Percentiles rank a stretch among this genome's conserved stretches.
These are phyloP conservation scores for Takifugu flavidus DNA, from an alignment of 2,113 vertebrate species.

Conservation along the genomic window DNA sequence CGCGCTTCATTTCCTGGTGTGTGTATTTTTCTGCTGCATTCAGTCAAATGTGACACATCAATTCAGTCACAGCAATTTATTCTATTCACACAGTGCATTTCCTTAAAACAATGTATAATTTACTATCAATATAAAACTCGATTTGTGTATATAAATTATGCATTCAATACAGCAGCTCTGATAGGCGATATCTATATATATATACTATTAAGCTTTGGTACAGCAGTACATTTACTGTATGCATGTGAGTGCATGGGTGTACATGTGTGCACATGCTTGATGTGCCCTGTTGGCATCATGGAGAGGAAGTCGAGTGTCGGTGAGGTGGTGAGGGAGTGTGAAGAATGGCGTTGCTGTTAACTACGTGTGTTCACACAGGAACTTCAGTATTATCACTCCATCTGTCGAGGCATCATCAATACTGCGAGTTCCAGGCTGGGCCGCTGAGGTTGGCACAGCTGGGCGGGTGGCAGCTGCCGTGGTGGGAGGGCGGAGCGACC, in stretches of 20 bases:
- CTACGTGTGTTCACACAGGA: slow-evolving; percentile 38
- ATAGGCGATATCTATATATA: slow-evolving; percentile 22
- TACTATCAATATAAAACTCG: slow-evolving; percentile 75
- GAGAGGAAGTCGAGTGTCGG: slow-evolving; percentile 13
- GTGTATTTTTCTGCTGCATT: slow-evolving; percentile 3
- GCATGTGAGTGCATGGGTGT: slow-evolving; percentile 14
- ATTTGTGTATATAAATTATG: slow-evolving; percentile 75
- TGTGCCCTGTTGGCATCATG: slow-evolving; percentile 24
- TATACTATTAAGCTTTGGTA: slow-evolving; percentile 71
- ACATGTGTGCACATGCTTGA: slow-evolving; percentile 25
- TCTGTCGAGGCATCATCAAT: slow-evolving; percentile 68
- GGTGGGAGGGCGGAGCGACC: slow-evolving; percentile 79
- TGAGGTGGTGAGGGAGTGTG: slow-evolving; percentile 7
- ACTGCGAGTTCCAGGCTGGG: slow-evolving; percentile 84
- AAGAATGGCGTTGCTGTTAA: slow-evolving; percentile 27
- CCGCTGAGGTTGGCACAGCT: slow-evolving; percentile 81
- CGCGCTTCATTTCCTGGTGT: slow-evolving; percentile 2
- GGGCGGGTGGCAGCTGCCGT: slow-evolving; percentile 75
- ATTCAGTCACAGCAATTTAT: slow-evolving; percentile 64
- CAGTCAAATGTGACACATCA: slow-evolving; percentile 57
- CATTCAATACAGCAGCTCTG: slow-evolving; percentile 70
- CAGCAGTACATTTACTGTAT: slow-evolving; percentile 43
- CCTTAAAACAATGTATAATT: slow-evolving; percentile 71
- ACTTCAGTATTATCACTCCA: slow-evolving; percentile 20
- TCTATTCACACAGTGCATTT: slow-evolving; percentile 71